Percentiles rank a stretch among this genome's conserved stretches.
These are phyloP conservation scores for Antigone vipio DNA, from an alignment of 2,113 vertebrate genomes.

Conservation along the genomic window DNA sequence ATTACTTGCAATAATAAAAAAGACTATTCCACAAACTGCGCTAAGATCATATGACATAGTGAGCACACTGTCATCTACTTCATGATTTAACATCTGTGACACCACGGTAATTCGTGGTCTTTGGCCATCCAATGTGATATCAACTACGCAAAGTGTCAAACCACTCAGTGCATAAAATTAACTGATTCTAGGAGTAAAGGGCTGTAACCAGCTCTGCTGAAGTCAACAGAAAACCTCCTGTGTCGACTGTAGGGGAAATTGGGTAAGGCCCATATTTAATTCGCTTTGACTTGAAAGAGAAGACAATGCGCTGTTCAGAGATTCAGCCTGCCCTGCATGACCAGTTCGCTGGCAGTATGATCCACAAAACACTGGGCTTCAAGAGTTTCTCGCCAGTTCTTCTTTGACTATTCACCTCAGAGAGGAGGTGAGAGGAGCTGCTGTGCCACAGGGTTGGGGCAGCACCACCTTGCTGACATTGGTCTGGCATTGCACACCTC, in stretches of 20 bases:
- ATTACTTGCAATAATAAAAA: conserved; percentile 49
- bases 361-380: background rate
- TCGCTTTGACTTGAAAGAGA: background rate
- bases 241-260: background rate
- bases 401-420: background rate
- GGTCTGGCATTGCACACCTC: background rate
- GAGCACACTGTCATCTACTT: conserved; percentile 31
- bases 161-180: background rate
- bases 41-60: conserved; percentile 34
- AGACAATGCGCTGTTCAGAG: background rate
- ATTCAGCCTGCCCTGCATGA: background rate
- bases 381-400: background rate
- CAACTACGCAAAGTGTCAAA: background rate
- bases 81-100: conserved; percentile 48
- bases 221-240: background rate
- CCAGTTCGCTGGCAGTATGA: background rate
- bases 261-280: background rate
- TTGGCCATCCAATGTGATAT: conserved; percentile 12
- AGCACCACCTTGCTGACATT: background rate
- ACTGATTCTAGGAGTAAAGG: background rate
- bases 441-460: background rate
- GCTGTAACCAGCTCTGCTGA: background rate
- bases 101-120: background rate
- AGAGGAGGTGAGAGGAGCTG: background rate
- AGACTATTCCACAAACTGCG: background rate